Evolutionary conservation across 1,140 invertebrate species (phyloP).

Genomic region (Babylonia areolata): DNA sequence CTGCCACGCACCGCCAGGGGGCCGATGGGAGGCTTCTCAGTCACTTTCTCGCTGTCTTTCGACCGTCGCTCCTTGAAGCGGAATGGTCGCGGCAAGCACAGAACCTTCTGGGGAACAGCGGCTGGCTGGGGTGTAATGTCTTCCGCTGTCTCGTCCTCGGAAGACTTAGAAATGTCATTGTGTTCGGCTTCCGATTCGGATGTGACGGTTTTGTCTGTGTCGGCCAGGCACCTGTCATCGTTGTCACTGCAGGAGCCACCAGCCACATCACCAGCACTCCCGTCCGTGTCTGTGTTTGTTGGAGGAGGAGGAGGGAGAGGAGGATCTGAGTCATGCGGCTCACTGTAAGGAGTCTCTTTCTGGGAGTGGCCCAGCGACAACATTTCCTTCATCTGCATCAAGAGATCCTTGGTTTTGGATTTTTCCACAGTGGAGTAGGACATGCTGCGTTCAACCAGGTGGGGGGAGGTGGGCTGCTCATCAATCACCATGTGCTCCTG

Average conservation of each 20-base stretch:
- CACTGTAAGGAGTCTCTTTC: neutral
- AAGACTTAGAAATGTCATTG: neutral
- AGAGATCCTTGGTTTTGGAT: slow-evolving; percentile 13
- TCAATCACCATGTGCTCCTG: neutral
- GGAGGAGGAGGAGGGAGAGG: neutral
- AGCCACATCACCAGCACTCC: neutral
- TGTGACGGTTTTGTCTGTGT: neutral
- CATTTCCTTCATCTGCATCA: neutral
- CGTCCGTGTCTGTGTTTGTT: neutral
- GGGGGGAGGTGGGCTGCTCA: neutral
- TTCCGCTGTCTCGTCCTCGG: slow-evolving; percentile 19
- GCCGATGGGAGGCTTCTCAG: slow-evolving; percentile 32
- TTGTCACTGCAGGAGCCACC: neutral
- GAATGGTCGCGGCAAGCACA: slow-evolving; percentile 29
- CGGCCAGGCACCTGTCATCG: neutral
- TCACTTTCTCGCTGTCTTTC: slow-evolving; percentile 21
- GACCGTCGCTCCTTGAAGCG: slow-evolving; percentile 5
- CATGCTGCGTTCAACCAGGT: slow-evolving; percentile 35
- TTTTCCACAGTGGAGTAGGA: slow-evolving; percentile 35
- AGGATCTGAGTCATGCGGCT: neutral
- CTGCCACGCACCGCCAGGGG: slow-evolving; percentile 7
- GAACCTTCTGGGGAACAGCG: neutral
- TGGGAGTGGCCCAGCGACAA: neutral
- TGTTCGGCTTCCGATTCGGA: slow-evolving; percentile 1
- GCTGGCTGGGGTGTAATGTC: neutral